Evolutionary conservation across 2,797 vertebrate species (phyloP), one percentile per base, ranked within the genome.

Genomic region (Anas bernieri): DNA sequence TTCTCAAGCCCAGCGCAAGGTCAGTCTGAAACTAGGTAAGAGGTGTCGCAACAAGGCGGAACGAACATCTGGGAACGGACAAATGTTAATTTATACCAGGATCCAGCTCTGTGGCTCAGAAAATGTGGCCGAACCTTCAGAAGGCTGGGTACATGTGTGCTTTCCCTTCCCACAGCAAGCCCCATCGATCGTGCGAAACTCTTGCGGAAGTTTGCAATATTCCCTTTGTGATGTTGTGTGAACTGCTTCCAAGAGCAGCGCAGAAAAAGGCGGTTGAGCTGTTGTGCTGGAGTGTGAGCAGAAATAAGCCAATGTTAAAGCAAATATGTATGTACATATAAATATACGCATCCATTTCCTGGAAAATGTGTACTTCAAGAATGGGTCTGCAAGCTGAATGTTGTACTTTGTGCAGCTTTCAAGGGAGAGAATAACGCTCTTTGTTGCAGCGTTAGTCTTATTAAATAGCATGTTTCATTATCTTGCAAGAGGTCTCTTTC

Each of bases 21-120:
- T 93, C 96, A 95, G 86, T 74, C 76, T 12, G 11, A 86, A 96
- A 96, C 79, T 95, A 96, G 93, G 95, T 94, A 96, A 96, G 96
- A 96, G 90, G 93, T 94, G 90, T 96, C 66, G 94, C 91, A 96
- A 96, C 78, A 25, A 93, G 77, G 76, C 59, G 0, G 62, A 86
- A 91, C 4, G 1, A 83, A 93, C 93, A 96, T 93, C 94, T 94
- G 96, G 95, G 91, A 88, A 94, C 84, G 88, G 86, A 92, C 41
- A 96, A 94, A 94, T 20, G 81, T 66, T 95, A 82, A 86, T 96
- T 89, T 92, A 74, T 68, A 90, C 94, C 93, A 96, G 95, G 56
- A 91, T 31, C 39, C 1, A 0, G 59, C 75, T 35, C 31, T 83
- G 88, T 83, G 82, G 75, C 94, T 96, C 84, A 50, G 45, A 45